Percentiles rank a stretch among this genome's conserved stretches.
Conservation (phyloP, 1,140 invertebrate species). For the Dryas iulia region DNA sequence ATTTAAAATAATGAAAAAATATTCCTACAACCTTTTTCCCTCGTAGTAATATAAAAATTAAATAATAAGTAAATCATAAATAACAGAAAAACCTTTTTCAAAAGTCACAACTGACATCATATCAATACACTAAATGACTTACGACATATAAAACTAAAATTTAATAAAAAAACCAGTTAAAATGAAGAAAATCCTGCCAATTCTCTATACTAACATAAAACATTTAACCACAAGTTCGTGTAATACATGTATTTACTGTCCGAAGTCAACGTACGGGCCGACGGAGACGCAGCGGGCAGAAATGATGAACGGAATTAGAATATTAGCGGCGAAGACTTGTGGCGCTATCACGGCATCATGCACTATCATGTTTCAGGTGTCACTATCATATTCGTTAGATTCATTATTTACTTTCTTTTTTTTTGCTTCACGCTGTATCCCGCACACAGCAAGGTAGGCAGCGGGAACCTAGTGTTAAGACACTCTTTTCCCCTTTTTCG, state of each 20-base stretch:
- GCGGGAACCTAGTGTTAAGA: too few relatives aligned
- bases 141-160: neutral
- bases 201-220: constrained; percentile 1
- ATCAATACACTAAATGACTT: neutral
- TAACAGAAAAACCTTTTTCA: neutral
- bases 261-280: constrained; percentile 46
- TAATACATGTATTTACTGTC: constrained; percentile 19
- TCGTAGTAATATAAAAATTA: too few relatives aligned
- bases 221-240: constrained; percentile 10
- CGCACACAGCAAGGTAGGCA: too few relatives aligned
- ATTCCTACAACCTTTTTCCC: too few relatives aligned
- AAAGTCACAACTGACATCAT: neutral
- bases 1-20: too few relatives aligned
- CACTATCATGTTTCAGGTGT: constrained; percentile 65
- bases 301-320: constrained; percentile 53
- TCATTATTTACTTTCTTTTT: too few relatives aligned
- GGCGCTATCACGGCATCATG: constrained; percentile 51
- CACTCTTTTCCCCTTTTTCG: too few relatives aligned
- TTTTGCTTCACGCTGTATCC: too few relatives aligned
- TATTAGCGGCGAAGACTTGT: constrained; percentile 44
- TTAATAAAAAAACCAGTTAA: neutral
- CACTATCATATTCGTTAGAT: neutral
- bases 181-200: constrained; percentile 8
- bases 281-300: constrained; percentile 43
- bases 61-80: too few relatives aligned